Conservation (phyloP, 2,797 vertebrate species). For the Oreonectes daqikongensis region DNA sequence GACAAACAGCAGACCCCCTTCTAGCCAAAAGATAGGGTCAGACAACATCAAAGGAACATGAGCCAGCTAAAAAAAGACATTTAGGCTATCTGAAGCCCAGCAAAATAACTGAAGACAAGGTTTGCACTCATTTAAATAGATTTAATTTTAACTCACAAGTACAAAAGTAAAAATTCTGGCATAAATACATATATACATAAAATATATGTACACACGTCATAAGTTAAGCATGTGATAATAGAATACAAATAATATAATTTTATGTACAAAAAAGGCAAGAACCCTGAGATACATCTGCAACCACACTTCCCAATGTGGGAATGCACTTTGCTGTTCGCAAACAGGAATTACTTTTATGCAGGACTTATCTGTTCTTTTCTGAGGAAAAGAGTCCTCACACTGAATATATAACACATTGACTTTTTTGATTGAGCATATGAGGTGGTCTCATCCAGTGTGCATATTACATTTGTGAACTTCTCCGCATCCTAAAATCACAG, state of each 20-base stretch:
- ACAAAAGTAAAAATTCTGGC: conserved; percentile 61
- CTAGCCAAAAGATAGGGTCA: conserved; percentile 4
- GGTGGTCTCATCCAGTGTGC: conserved; percentile 13
- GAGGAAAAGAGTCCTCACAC: conserved; percentile 3
- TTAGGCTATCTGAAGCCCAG: conserved; percentile 10
- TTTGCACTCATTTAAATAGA: conserved; percentile 46
- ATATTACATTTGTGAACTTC: conserved; percentile 30
- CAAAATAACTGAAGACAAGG: conserved; percentile 10
- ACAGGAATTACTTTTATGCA: conserved; percentile 46
- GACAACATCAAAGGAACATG: conserved; percentile 59
- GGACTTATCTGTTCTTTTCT: background rate
- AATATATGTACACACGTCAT: conserved; percentile 56
- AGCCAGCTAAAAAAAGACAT: conserved; percentile 14
- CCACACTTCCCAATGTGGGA: conserved; percentile 70
- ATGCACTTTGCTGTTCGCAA: conserved; percentile 41
- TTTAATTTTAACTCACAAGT: conserved; percentile 56
- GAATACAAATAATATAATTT: conserved; percentile 48
- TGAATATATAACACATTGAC: conserved; percentile 30
- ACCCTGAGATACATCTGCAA: conserved; percentile 63
- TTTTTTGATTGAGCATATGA: conserved; percentile 32
- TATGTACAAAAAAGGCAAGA: conserved; percentile 57
- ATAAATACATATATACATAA: conserved; percentile 64
- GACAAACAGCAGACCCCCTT: conserved; percentile 36
- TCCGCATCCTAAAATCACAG: background rate
- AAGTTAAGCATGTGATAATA: conserved; percentile 63